These are phyloP conservation scores for Neogale vison DNA, from an alignment of 2,113 vertebrate species.

Conservation along the genomic window DNA sequence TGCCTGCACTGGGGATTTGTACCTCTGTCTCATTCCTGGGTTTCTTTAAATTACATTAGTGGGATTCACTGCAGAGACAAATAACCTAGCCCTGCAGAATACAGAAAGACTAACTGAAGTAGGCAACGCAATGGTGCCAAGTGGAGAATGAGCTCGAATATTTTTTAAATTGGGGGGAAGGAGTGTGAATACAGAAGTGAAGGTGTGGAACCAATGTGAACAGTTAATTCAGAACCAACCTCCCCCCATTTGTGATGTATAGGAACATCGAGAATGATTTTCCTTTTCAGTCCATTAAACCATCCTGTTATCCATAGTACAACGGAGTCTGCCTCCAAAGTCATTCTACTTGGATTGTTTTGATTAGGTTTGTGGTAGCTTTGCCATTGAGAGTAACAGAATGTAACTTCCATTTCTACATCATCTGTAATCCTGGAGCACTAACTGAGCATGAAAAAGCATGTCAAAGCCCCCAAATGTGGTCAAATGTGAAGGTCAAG, in stretches of 20 bases:
- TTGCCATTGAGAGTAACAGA: constrained; percentile 55
- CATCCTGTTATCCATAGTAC: background rate
- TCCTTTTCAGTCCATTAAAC: constrained; percentile 28
- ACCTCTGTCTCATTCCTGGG: background rate
- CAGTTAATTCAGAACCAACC: constrained; percentile 13
- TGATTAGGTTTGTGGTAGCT: constrained; percentile 49
- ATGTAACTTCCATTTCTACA: constrained; percentile 46
- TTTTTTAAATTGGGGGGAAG: background rate
- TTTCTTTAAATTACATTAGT: constrained; percentile 20
- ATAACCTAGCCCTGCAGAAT: background rate
- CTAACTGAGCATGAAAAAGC: background rate
- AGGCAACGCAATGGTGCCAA: background rate
- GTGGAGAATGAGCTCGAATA: background rate
- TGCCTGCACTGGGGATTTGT: background rate
- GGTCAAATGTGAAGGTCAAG: constrained; percentile 26
- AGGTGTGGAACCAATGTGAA: background rate
- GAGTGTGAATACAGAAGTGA: background rate
- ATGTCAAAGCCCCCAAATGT: constrained; percentile 11
- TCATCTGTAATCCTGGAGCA: constrained; percentile 4
- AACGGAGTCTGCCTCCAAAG: background rate
- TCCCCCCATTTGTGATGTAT: background rate
- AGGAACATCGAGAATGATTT: background rate
- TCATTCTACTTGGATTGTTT: constrained; percentile 49
- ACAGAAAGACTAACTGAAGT: background rate
- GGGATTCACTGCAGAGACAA: background rate